A percentile compares a stretch with the other conserved stretches of the same genome.
phyloP scores from a whole-genome alignment of 2,888 invertebrate species.

The Herminia tarsipennalis region DNA sequence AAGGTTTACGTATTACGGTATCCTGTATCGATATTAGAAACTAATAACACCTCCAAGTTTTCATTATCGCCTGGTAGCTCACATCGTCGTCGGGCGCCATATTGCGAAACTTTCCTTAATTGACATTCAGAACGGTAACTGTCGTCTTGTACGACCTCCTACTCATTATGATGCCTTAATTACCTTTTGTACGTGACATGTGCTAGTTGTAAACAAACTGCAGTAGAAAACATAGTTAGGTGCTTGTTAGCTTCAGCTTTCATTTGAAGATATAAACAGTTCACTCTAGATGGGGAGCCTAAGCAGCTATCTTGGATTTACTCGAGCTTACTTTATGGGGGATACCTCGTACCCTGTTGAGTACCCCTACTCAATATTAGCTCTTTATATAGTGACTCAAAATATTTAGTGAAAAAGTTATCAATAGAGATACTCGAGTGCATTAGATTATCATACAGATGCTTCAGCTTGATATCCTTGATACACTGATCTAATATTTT shows the following conservation, averaged over 20 bases:
- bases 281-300: no score
- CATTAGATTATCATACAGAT: no score
- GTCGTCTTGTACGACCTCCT: constrained; percentile 40
- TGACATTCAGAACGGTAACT: constrained; percentile 61
- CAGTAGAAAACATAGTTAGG: constrained; percentile 34
- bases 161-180: constrained; percentile 56
- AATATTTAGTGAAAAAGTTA: no score
- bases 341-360: no score
- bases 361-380: no score
- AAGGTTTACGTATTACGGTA: neutral
- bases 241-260: constrained; percentile 16
- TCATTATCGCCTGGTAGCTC: constrained; percentile 52
- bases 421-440: no score
- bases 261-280: no score
- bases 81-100: constrained; percentile 45
- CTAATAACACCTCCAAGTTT: constrained; percentile 54
- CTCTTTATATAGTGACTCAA: no score
- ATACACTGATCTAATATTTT: no score
- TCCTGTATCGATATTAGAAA: constrained; percentile 45
- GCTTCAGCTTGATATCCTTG: no score
- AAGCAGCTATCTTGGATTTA: no score
- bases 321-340: no score
- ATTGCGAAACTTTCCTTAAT: constrained; percentile 67
- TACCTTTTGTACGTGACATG: constrained; percentile 48
- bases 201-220: constrained; percentile 38